Evolutionary conservation across 1,140 invertebrate genomes (phyloP), one percentile per base, ranked within the genome.

Genomic region (Periplaneta americana): DNA sequence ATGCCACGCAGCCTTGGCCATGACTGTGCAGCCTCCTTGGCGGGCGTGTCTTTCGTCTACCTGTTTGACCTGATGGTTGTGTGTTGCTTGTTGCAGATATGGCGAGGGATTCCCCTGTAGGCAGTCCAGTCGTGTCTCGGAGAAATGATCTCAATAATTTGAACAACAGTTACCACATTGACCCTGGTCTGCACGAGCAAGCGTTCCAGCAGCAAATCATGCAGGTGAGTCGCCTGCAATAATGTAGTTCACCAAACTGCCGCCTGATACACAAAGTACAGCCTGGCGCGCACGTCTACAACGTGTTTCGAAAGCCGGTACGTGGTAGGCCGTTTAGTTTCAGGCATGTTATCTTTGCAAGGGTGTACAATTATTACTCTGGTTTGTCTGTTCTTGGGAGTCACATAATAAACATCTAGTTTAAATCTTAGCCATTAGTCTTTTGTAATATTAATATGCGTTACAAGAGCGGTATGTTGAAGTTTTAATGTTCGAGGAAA

Each of bases 201-300:
- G 90, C 89, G 88, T 86, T 92, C 80, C 91, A 92, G 82, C 90
- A 92, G 80, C 91, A 91, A 84, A 90, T 91, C 79, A 86, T 91
- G 80, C 90, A 91, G 86, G 89, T 90, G 88, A 87, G 82, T 74
- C 28, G 2, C 5, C 33, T 17, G 48, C 48, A n/a, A n/a, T n/a
- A n/a, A n/a, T n/a, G n/a, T n/a, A n/a, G n/a, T n/a, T n/a, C n/a
- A n/a, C n/a, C n/a, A n/a, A n/a, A n/a, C n/a, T n/a, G n/a, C n/a
- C n/a, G n/a, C n/a, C n/a, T n/a, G n/a, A n/a, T n/a, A n/a, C n/a
- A n/a, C n/a, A n/a, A n/a, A 57, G 48, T n/a, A n/a, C 48, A 17
- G 48, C 48, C 48, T n/a, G 2, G 48, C 48, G 48, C 48, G 48
- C 48, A n/a, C 48, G 48, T 17, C 48, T n/a, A n/a, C n/a, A n/a